Base-by-base conservation (phyloP, 2,797 vertebrate genomes). In the Alcedo atthis region DNA sequence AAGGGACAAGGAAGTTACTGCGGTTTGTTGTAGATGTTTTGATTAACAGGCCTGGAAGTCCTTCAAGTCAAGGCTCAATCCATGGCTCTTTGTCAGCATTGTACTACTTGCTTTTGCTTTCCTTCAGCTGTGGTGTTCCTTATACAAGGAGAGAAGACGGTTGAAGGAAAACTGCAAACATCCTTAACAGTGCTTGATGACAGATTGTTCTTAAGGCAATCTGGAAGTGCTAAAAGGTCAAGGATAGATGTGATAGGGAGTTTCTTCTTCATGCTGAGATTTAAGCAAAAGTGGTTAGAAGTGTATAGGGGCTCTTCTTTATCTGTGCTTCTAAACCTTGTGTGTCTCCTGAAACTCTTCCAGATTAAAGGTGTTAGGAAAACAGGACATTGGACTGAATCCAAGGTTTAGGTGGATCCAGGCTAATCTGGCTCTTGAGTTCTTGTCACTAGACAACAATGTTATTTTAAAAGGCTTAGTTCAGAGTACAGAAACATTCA, bases 331-430 rank as follows among this genome's bases (percentile, higher is more conserved):
- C 17, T 75, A 90, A 89, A 81, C 35, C 70, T 91, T 37, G 48
- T 49, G 43, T 75, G 90, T 92, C 83, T 94, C 68, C 62, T 92
- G 86, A 93, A 89, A 91, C 67, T 81, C 81, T 83, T 76, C 22
- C 81, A 91, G 87, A 95, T 93, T 83, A 89, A 83, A 89, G 83
- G 71, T 93, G 85, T 94, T 95, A 95, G 81, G 93, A 95, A 93
- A 96, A 93, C 94, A 94, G 92, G 68, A 87, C 6, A 4, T 92
- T 94, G 94, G 82, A 95, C 88, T 81, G 64, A 58, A 93, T 79
- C 93, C 91, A 95, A 61, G 73, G 81, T 94, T 91, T 87, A 92
- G 87, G 90, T 92, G 69, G 91, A 95, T 95, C 91, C 90, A 89
- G 94, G 93, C 77, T 95, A 94, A 95, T 93, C 94, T 91, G 82